These are phyloP conservation scores for Drosophila nigricruria DNA, from an alignment of 2,888 invertebrate species.

Conservation along the genomic window DNA sequence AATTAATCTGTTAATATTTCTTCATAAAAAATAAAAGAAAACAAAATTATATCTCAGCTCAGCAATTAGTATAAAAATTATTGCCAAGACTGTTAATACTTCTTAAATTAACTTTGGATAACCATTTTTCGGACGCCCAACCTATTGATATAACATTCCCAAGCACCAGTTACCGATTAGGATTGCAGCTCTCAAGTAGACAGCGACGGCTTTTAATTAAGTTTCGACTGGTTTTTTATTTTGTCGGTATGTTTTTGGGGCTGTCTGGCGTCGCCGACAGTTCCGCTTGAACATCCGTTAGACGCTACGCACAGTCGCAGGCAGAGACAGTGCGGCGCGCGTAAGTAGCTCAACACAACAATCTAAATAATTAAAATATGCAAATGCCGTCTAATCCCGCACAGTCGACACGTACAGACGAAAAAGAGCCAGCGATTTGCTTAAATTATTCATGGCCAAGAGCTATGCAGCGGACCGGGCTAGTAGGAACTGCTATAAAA, in stretches of 20 bases:
- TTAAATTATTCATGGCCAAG: conserved; percentile 83
- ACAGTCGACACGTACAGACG: conserved; percentile 73
- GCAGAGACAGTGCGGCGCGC: conserved; percentile 24
- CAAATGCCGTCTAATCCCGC: conserved; percentile 83
- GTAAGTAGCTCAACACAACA: conserved; percentile 75
- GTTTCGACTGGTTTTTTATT: conserved; percentile 41
- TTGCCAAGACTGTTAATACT: not conserved
- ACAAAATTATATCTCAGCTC: too few species aligned
- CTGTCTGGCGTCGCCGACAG: conserved; percentile 47
- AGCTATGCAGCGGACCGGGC: conserved; percentile 39
- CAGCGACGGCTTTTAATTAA: conserved; percentile 76
- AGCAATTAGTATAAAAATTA: not conserved
- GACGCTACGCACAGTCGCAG: conserved; percentile 10
- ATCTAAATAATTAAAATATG: conserved; percentile 85
- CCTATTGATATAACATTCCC: conserved; percentile 5
- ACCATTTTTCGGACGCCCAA: not conserved
- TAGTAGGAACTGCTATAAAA: not conserved
- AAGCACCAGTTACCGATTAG: conserved; percentile 3
- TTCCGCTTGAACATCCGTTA: conserved; percentile 52
- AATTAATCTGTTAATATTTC: too few species aligned
- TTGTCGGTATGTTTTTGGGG: conserved; percentile 31
- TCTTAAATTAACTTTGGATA: not conserved
- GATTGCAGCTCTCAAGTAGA: conserved; percentile 23
- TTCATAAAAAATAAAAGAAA: too few species aligned
- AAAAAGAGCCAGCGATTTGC: conserved; percentile 75